These are phyloP conservation scores for Eupithecia centaureata DNA, from an alignment of 2,888 invertebrate genomes.

Conservation along the genomic window DNA sequence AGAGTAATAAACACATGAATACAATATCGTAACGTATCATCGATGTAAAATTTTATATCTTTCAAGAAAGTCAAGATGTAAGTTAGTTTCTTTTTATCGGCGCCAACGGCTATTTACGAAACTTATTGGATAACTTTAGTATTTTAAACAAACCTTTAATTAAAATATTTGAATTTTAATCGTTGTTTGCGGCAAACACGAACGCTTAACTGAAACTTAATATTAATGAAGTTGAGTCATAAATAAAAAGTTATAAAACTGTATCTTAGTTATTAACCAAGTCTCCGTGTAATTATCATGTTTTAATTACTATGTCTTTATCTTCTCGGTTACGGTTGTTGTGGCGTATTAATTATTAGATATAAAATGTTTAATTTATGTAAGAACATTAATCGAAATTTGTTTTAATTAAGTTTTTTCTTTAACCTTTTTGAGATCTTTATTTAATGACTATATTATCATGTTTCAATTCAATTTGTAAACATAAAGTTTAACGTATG, in stretches of 20 bases:
- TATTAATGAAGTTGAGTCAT: constrained; percentile 47
- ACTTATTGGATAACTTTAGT: constrained; percentile 16
- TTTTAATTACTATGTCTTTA: constrained; percentile 26
- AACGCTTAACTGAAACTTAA: constrained; percentile 45
- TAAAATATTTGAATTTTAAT: constrained; percentile 53
- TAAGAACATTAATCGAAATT: constrained; percentile 18
- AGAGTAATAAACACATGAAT: neutral
- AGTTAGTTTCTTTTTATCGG: constrained; percentile 18
- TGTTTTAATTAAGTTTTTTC: constrained; percentile 1
- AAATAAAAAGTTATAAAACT: constrained; percentile 34
- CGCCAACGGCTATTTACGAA: constrained; percentile 28
- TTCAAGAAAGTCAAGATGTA: constrained; percentile 7
- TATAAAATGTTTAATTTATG: constrained; percentile 24
- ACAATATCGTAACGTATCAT: neutral
- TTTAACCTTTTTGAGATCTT: neutral
- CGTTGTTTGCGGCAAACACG: constrained; percentile 47
- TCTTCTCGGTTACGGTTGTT: constrained; percentile 21
- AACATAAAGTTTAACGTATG: neutral
- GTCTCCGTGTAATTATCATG: constrained; percentile 33
- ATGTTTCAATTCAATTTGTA: neutral
- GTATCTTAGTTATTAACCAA: constrained; percentile 36
- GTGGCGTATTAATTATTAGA: constrained; percentile 12
- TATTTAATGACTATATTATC: neutral
- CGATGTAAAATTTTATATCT: constrained; percentile 22
- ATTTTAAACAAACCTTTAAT: constrained; percentile 42